Percentiles rank a stretch among this genome's conserved stretches.
Conservation (phyloP, 2,113 vertebrate species). For the Gymnobelideus leadbeateri region DNA sequence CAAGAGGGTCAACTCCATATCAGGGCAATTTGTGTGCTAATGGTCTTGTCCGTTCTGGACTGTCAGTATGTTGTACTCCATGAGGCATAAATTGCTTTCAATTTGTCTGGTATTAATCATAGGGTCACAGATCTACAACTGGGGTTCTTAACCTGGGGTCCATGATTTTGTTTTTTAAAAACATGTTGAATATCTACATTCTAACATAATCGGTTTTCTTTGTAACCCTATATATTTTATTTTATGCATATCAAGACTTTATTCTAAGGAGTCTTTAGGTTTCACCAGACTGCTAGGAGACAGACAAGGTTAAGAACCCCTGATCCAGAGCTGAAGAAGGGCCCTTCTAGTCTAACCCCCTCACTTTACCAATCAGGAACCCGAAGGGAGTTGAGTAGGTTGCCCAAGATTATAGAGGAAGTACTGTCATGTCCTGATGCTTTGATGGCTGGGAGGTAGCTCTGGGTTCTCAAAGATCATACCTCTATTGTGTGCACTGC, state of each 20-base stretch:
- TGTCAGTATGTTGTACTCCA: background rate
- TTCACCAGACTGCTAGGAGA: background rate
- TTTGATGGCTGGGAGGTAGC: background rate
- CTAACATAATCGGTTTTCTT: background rate
- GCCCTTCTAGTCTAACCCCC: background rate
- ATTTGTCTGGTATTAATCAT: background rate
- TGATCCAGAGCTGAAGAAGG: background rate
- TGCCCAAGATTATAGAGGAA: background rate
- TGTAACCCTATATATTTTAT: background rate
- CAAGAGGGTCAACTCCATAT: background rate
- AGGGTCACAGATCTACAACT: background rate
- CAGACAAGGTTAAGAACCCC: background rate
- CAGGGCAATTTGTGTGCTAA: background rate
- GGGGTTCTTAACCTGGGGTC: background rate
- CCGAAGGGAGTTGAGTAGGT: background rate
- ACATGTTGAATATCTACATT: background rate
- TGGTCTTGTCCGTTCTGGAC: background rate
- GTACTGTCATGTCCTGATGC: rapidly evolving
- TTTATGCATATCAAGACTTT: background rate
- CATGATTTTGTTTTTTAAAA: background rate
- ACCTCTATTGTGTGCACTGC: background rate
- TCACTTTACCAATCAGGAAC: background rate
- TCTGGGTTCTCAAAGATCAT: background rate
- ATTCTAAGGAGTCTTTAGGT: background rate
- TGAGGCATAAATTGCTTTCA: background rate